Evolutionary conservation across 2,113 vertebrate genomes (phyloP).

Genomic region (Proteles cristata): DNA sequence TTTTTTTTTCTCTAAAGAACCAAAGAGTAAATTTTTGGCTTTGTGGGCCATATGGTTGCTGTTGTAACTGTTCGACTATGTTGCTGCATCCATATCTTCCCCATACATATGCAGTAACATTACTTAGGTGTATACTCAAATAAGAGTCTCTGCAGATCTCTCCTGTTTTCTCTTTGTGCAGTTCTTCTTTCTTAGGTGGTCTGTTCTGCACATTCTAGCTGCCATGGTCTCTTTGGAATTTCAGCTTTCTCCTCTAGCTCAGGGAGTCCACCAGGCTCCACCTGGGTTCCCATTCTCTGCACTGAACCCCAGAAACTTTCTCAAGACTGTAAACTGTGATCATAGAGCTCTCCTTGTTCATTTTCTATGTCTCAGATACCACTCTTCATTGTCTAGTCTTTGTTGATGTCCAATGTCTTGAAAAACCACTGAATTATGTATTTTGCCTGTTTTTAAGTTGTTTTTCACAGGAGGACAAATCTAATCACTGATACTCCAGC

Average conservation of each 20-base stretch:
- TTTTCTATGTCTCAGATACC: not conserved
- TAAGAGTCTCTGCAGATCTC: not conserved
- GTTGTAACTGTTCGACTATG: not conserved
- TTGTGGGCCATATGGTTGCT: not conserved
- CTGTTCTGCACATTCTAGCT: not conserved
- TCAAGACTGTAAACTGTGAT: not conserved
- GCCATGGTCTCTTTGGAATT: not conserved
- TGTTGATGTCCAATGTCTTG: not conserved
- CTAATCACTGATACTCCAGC: not conserved
- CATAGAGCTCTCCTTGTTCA: not conserved
- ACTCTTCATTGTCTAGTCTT: not conserved
- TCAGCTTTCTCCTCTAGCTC: not conserved
- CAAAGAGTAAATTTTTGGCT: not conserved
- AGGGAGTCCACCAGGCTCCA: no score
- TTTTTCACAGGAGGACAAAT: not conserved
- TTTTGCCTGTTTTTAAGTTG: not conserved
- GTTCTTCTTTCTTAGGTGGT: not conserved
- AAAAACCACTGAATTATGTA: not conserved
- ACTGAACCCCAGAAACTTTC: not conserved
- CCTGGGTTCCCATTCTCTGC: not conserved
- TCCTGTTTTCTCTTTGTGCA: not conserved
- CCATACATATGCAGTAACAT: rapidly evolving
- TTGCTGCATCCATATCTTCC: not conserved
- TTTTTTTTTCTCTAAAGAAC: not conserved
- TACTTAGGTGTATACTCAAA: no score